A percentile compares a stretch with the other conserved stretches of the same genome.
Evolutionary conservation across 2,888 invertebrate species (phyloP).

Genomic region (Parasteatoda lunata): DNA sequence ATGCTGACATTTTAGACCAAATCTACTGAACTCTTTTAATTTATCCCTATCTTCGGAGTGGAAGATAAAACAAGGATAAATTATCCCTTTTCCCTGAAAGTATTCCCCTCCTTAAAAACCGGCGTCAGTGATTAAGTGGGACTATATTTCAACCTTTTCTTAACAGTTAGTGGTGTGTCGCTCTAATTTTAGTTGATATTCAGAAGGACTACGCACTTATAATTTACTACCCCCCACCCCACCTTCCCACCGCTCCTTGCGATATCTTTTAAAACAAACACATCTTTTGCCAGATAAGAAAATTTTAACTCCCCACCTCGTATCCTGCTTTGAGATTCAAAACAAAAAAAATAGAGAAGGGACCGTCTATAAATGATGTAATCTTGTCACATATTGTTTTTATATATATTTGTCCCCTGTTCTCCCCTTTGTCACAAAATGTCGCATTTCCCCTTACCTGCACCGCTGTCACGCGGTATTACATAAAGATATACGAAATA

Average conservation of each 20-base stretch:
- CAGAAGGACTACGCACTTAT: slow-evolving; percentile 21
- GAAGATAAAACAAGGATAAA: not conserved
- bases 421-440: too few species aligned
- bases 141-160: slow-evolving; percentile 45
- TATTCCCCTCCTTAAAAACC: slow-evolving; percentile 2
- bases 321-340: slow-evolving; percentile 9
- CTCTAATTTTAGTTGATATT: slow-evolving; percentile 47
- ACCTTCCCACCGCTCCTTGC: not conserved
- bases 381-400: too few species aligned
- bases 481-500: too few species aligned
- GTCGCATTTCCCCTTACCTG: too few species aligned
- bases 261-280: slow-evolving; percentile 52
- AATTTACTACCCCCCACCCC: slow-evolving; percentile 9
- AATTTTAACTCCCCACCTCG: slow-evolving; percentile 5
- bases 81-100: not conserved
- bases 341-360: too few species aligned
- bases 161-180: slow-evolving; percentile 4
- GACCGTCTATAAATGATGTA: too few species aligned
- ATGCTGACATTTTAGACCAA: too few species aligned
- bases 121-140: slow-evolving; percentile 45
- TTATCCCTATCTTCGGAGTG: too few species aligned
- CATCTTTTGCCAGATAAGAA: slow-evolving; percentile 17
- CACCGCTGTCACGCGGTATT: too few species aligned
- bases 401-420: too few species aligned
- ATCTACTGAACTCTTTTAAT: too few species aligned